phyloP scores from a whole-genome alignment of 2,888 invertebrate species.

The Drosophila niveifrons region DNA sequence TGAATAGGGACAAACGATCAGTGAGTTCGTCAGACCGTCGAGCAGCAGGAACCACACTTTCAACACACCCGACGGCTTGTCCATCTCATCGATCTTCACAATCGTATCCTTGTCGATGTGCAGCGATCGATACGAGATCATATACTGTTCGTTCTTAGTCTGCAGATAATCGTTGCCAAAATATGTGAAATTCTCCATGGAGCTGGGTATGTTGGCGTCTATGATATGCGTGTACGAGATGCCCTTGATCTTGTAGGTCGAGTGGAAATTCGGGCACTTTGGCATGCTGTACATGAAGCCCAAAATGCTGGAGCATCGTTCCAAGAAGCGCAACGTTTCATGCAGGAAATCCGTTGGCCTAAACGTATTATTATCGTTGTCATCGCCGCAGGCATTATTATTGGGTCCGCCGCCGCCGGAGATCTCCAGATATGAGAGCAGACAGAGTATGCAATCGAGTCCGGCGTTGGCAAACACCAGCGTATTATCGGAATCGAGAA shows the following conservation, averaged over 20 bases:
- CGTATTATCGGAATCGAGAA: slow-evolving; percentile 96
- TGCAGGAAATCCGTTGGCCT: slow-evolving; percentile 86
- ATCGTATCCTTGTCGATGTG: slow-evolving; percentile 86
- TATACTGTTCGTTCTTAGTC: slow-evolving; percentile 88
- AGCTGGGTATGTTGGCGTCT: slow-evolving; percentile 93
- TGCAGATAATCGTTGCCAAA: slow-evolving; percentile 88
- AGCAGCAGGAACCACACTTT: slow-evolving; percentile 96
- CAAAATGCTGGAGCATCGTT: slow-evolving; percentile 94
- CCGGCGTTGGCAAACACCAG: slow-evolving; percentile 97
- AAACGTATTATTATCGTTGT: slow-evolving; percentile 86
- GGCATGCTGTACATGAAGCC: slow-evolving; percentile 98
- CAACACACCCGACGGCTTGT: slow-evolving; percentile 92
- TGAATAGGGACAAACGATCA: slow-evolving; percentile 94
- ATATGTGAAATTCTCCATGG: slow-evolving; percentile 89
- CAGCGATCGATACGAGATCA: slow-evolving; percentile 86
- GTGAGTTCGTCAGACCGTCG: slow-evolving; percentile 93
- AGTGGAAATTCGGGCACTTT: slow-evolving; percentile 96
- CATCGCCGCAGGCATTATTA: slow-evolving; percentile 83
- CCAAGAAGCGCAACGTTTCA: slow-evolving; percentile 93
- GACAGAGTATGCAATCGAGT: slow-evolving; percentile 96
- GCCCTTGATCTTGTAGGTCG: slow-evolving; percentile 93
- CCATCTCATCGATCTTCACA: slow-evolving; percentile 87
- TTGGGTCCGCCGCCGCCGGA: slow-evolving; percentile 89
- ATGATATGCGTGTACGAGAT: slow-evolving; percentile 92
- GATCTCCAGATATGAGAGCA: slow-evolving; percentile 88